phyloP scores from a whole-genome alignment of 2,113 vertebrate genomes.

The Charadrius vociferus region DNA sequence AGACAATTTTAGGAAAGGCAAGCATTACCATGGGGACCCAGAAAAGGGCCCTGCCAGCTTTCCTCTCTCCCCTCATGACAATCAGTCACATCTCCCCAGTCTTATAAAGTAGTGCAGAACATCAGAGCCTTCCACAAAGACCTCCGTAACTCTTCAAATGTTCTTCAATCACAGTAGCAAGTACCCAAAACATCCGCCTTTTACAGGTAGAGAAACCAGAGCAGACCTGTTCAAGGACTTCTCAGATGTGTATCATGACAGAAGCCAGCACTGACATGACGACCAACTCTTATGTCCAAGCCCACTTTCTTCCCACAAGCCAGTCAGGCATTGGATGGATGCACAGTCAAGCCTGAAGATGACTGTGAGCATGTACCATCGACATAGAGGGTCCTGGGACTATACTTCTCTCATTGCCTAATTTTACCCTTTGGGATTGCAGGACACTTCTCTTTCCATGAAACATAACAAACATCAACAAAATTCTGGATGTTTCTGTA shows the following conservation, averaged over 20 bases:
- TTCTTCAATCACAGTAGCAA: not conserved
- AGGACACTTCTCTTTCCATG: slow-evolving; percentile 64
- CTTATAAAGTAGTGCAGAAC: not conserved
- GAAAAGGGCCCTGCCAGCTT: not conserved
- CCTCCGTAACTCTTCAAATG: not conserved
- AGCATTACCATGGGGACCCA: fast-evolving
- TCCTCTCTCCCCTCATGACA: not conserved
- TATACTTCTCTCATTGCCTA: not conserved
- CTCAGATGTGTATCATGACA: fast-evolving
- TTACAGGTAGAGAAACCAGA: not conserved
- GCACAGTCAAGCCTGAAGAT: not conserved
- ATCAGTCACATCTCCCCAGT: not conserved
- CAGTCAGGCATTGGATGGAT: not conserved
- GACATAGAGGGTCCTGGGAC: not conserved
- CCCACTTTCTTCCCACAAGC: not conserved
- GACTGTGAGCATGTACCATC: fast-evolving
- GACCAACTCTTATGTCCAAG: not conserved
- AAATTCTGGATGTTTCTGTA: not conserved
- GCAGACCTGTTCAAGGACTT: not conserved
- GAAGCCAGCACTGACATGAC: not conserved
- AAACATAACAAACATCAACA: not conserved
- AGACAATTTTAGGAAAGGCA: not conserved
- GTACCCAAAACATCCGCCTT: fast-evolving
- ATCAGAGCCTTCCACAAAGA: not conserved
- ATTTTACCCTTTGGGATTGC: not conserved